A percentile compares a stretch with the other conserved stretches of the same genome.
Evolutionary conservation across 2,888 invertebrate genomes (phyloP).

Genomic region (Pseudolycoriella hygida): DNA sequence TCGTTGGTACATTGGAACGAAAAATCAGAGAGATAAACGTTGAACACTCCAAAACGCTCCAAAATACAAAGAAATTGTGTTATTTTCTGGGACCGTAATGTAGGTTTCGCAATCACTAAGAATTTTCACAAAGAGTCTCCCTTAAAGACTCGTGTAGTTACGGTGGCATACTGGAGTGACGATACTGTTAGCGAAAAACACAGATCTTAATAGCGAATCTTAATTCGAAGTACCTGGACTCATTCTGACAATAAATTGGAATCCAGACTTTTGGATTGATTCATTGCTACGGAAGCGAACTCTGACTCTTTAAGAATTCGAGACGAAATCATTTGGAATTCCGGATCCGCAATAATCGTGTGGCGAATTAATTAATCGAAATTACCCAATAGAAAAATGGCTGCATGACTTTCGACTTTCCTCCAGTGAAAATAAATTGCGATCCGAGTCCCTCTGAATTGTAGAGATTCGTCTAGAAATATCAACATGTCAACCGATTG

Average conservation of each 20-base stretch:
- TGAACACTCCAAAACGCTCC: conserved; percentile 32
- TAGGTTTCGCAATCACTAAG: conserved; percentile 39
- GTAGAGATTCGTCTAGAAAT: conserved; percentile 8
- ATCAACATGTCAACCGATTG: background rate
- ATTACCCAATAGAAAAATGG: conserved; percentile 11
- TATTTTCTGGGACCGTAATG: conserved; percentile 45
- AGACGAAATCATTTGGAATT: conserved; percentile 30
- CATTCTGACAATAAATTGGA: conserved; percentile 41
- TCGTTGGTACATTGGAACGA: conserved; percentile 14
- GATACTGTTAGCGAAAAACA: too few species aligned
- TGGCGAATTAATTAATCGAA: conserved; percentile 9
- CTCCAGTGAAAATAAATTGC: conserved; percentile 20
- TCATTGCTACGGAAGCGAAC: conserved; percentile 12
- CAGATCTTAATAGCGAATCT: background rate
- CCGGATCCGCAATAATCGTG: conserved; percentile 34
- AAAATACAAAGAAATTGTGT: conserved; percentile 56
- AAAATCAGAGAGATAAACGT: conserved; percentile 18
- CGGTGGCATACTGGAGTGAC: conserved; percentile 43
- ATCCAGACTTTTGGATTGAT: conserved; percentile 34
- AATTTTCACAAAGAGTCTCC: conserved; percentile 37
- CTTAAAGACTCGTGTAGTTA: conserved; percentile 52
- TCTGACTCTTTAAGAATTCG: too few species aligned
- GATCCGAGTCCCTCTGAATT: conserved; percentile 26
- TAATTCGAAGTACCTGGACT: conserved; percentile 26
- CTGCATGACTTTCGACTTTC: conserved; percentile 11